Percentiles rank a stretch among this genome's conserved stretches.
Evolutionary conservation across 2,888 invertebrate species (phyloP).

Genomic region (Drosophila histrio): DNA sequence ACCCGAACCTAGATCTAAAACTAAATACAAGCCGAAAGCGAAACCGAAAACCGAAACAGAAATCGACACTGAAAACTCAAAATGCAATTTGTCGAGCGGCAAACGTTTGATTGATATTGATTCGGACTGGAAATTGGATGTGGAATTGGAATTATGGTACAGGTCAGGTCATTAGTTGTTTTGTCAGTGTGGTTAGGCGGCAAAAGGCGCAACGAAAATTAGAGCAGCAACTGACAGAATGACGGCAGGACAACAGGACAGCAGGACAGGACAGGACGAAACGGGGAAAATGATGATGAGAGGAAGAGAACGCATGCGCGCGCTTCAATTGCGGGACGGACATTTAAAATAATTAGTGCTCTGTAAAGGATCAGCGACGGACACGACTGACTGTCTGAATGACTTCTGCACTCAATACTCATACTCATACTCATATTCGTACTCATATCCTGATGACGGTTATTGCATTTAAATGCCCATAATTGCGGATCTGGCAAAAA

Average conservation of each 20-base stretch:
- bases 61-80: background rate
- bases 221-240: conserved; percentile 61
- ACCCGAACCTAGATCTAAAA: background rate
- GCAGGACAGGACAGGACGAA: background rate
- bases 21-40: background rate
- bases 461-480: conserved; percentile 79
- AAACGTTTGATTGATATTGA: conserved; percentile 79
- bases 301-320: conserved; percentile 61
- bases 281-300: background rate
- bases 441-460: conserved; percentile 68
- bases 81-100: conserved; percentile 79
- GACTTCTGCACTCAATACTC: background rate
- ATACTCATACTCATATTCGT: background rate
- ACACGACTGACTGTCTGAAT: background rate
- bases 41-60: background rate
- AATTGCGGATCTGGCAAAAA: conserved; percentile 58
- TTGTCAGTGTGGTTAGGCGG: conserved; percentile 57
- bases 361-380: conserved; percentile 49
- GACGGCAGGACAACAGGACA: background rate
- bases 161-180: conserved; percentile 71
- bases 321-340: conserved; percentile 68
- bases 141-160: conserved; percentile 3
- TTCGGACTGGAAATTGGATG: conserved; percentile 45
- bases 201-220: conserved; percentile 72
- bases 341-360: conserved; percentile 73